Conservation (phyloP, 2,113 vertebrate genomes). For the Neolamprologus toae region DNA sequence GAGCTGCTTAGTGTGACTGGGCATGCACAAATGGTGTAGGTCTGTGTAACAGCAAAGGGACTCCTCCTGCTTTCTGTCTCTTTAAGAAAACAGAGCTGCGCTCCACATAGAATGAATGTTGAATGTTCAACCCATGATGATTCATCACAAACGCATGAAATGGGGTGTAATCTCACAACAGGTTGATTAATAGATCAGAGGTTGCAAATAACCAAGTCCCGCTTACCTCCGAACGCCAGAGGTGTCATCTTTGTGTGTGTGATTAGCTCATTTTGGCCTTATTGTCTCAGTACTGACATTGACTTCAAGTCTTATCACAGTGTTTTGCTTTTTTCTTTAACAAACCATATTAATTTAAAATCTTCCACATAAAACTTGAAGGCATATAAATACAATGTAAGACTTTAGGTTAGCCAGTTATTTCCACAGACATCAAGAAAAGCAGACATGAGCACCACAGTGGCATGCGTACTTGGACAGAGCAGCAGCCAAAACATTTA, state of each 20-base stretch:
- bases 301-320: neutral
- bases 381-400: neutral
- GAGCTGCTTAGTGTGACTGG: slow-evolving; percentile 79
- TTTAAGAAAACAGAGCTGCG: slow-evolving; percentile 57
- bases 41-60: neutral
- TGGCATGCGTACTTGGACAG: neutral
- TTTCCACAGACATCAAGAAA: neutral
- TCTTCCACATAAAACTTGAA: neutral
- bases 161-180: slow-evolving; percentile 26
- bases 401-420: neutral
- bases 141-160: slow-evolving; percentile 34
- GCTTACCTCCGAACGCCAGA: neutral
- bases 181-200: slow-evolving; percentile 6
- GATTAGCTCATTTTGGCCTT: neutral
- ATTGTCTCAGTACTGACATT: neutral
- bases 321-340: neutral
- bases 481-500: neutral
- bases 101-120: slow-evolving; percentile 47
- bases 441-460: neutral
- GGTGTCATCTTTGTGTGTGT: neutral
- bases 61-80: slow-evolving; percentile 30
- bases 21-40: slow-evolving; percentile 76
- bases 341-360: neutral
- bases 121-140: slow-evolving; percentile 48
- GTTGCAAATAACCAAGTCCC: neutral